Evolutionary conservation across 1,140 invertebrate species (phyloP), one percentile per base, ranked within the genome.

Genomic region (Teleopsis dalmanni): DNA sequence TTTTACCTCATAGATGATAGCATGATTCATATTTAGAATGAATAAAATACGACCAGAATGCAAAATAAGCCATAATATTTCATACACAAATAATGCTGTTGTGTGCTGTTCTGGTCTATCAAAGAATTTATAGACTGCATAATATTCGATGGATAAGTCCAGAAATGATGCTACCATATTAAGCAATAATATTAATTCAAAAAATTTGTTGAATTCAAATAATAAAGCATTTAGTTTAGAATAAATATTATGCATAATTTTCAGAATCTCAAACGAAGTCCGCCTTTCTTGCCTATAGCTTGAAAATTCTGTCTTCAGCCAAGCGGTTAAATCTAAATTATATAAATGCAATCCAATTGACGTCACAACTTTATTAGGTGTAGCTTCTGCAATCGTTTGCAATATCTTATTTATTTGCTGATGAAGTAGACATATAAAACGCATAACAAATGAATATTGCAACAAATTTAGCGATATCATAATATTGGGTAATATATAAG

Each of bases 1-100:
- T 19, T 56, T 48, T 42, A 65, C 63, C 55, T 60, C 51, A 10
- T 64, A 57, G 4, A 53, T 35, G 0, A 66, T 49, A 26, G 50
- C 26, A 7, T 55, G 29, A 22, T 66, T 62, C 0, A 44, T 49
- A 0, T 36, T 21, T 22, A 66, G 50, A 2, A 63, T 54, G 3
- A 55, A 34, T 50, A 57, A 57, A 19, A 63, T 55, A 0, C 64
- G 54, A 11, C 37, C 29, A 0, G 48, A 55, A 16, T 66, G 63
- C 36, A 62, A 36, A 0, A 56, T 1, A 1, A 66, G n/a, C 58
- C 59, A 62, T 0, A 63, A 47, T 10, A 57, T 7, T 2, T 58
- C 47, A 22, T 67, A 62, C 1, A 58, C 10, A 2, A 63, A 35
- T 13, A 57, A 4, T 3, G 38, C 0, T 13, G 44, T 46, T 18